phyloP scores from a whole-genome alignment of 2,113 vertebrate genomes.

The Balaeniceps rex region DNA sequence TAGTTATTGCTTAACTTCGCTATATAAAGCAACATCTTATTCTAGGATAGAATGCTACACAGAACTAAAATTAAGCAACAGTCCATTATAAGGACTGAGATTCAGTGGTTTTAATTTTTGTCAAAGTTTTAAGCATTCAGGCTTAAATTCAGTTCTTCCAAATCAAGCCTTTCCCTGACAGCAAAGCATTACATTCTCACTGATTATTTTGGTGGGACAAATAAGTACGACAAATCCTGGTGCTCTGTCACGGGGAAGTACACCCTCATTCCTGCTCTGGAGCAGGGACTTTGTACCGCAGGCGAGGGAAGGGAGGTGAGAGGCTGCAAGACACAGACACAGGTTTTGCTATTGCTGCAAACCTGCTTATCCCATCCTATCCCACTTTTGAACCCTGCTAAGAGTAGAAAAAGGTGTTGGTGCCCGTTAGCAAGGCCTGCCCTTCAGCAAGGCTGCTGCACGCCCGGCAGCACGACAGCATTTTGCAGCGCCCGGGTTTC shows the following conservation, averaged over 20 bases:
- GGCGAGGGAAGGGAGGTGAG: neutral
- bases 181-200: neutral
- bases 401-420: rapidly evolving
- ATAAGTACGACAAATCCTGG: neutral
- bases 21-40: neutral
- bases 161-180: neutral
- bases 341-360: neutral
- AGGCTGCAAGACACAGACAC: neutral
- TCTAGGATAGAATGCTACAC: neutral
- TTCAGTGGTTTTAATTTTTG: neutral
- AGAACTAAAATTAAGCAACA: neutral
- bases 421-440: rapidly evolving
- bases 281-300: too few species aligned
- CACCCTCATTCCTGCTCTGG: neutral
- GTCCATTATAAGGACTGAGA: neutral
- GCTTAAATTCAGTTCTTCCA: neutral
- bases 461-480: neutral
- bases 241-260: neutral
- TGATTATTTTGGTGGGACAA: neutral
- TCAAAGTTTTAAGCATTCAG: neutral
- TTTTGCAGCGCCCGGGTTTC: rapidly evolving
- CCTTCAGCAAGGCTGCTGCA: rapidly evolving
- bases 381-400: too few species aligned
- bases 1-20: neutral
- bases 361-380: neutral